Evolutionary conservation across 2,797 vertebrate genomes (phyloP).

Genomic region (Salarias fasciatus): DNA sequence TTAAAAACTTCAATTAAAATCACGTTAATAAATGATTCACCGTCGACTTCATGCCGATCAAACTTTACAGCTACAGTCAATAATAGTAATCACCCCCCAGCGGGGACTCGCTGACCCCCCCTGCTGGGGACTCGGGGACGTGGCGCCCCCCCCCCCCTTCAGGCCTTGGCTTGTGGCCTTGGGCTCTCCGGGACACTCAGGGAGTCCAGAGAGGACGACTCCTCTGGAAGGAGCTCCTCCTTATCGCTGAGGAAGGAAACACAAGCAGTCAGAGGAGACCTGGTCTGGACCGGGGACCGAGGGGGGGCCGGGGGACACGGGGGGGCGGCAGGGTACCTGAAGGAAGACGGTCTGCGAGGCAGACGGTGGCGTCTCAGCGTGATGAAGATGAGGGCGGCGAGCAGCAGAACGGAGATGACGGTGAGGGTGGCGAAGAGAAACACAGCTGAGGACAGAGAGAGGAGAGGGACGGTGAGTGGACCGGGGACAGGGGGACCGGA

Average conservation of each 20-base stretch:
- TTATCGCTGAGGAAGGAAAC: conserved; percentile 71
- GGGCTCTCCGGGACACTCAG: conserved; percentile 48
- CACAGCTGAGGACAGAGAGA: conserved; percentile 55
- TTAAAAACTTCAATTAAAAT: too few relatives aligned
- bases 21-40: too few relatives aligned
- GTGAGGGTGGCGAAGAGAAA: conserved; percentile 76
- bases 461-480: neutral
- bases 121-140: too few relatives aligned
- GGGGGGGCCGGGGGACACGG: too few relatives aligned
- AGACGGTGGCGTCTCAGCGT: conserved; percentile 49
- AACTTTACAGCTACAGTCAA: neutral
- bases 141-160: neutral
- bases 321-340: conserved; percentile 42
- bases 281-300: too few relatives aligned
- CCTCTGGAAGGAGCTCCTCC: conserved; percentile 74
- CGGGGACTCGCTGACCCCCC: neutral
- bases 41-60: too few relatives aligned
- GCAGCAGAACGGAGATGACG: conserved; percentile 63
- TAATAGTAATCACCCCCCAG: too few relatives aligned
- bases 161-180: conserved; percentile 21
- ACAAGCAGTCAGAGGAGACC: neutral
- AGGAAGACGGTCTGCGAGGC: neutral
- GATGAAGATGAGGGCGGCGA: conserved; percentile 68
- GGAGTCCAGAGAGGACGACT: conserved; percentile 62
- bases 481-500: too few relatives aligned